Base-by-base conservation (phyloP, 2,113 vertebrate species). In the Brachyhypopomus occidentalis region DNA sequence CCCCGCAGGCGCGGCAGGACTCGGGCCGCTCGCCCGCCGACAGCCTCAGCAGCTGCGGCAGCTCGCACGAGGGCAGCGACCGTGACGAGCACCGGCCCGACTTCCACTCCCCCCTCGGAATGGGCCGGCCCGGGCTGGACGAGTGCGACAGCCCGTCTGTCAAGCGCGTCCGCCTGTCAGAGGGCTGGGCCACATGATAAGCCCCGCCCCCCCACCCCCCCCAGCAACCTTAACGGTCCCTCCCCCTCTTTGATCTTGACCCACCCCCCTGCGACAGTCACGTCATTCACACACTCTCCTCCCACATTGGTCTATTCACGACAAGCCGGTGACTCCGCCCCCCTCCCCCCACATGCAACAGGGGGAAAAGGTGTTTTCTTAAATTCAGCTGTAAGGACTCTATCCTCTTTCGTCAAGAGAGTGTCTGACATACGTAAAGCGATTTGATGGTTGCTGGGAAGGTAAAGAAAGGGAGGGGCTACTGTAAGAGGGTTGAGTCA, bases 131-230 rank as follows among this genome's bases (percentile, higher is more conserved):
- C 89, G 93, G 95, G 91, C 92, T 96, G 94, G 96, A 99, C 86
- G 96, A 97, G 95, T 95, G 95, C 88, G 96, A 98, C 94, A 99
- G 96, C 89, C 96, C 97, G 79, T 98, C 97, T 90, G 95, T 98
- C 93, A 99, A 98, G 92, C 96, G 96, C 88, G 97, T 98, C 94
- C 93, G 97, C 88, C 95, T 98, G 86, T 98, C 98, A 87, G 98
- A 99, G 92, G 96, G 98, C 93, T 99, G 98, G 96, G 96, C 98
- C 1, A 98, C 97, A 98, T 98, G 97, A 99, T 98, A 92, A 89
- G 75, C 70, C 4, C 59, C 20, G 19, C 67, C 84, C 64, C 69
- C 23, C 59, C n/a, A 27, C 16, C 19, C 80, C 73, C 38, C 27
- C 45, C 45, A 12, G 7, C 23, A 56, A 85, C n/a, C 75, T 48